These are phyloP conservation scores for Thinocorus orbignyianus DNA, from an alignment of 2,113 vertebrate species.

Conservation along the genomic window DNA sequence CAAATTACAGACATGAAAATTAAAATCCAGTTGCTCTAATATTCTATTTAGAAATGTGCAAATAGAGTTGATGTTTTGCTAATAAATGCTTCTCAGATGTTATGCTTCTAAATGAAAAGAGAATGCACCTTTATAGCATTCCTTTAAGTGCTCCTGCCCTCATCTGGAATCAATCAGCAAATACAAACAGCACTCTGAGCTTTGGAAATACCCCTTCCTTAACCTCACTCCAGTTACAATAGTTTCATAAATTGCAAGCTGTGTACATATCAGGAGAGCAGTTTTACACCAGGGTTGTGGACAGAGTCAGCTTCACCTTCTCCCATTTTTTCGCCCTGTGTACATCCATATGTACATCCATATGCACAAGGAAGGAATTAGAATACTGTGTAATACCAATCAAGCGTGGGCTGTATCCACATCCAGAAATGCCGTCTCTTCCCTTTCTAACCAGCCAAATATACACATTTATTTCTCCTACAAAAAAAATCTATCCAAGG, in stretches of 20 bases:
- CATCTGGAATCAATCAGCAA: conserved; percentile 63
- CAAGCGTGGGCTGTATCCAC: background rate
- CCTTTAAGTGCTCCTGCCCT: conserved; percentile 60
- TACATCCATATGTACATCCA: background rate
- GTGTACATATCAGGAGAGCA: background rate
- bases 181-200: conserved; percentile 11
- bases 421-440: background rate
- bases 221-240: conserved; percentile 28
- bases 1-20: conserved; percentile 70
- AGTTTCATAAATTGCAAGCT: conserved; percentile 59
- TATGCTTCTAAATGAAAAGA: conserved; percentile 67
- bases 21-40: conserved; percentile 67
- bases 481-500: background rate
- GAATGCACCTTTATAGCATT: conserved; percentile 50
- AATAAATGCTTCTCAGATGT: conserved; percentile 68
- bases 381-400: background rate
- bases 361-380: background rate
- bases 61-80: conserved; percentile 62
- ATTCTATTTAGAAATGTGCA: conserved; percentile 70
- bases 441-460: background rate
- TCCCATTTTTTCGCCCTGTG: background rate
- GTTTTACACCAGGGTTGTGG: background rate
- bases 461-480: background rate
- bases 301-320: background rate
- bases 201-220: conserved; percentile 50